phyloP scores from a whole-genome alignment of 2,113 vertebrate genomes.

The Sterrhoptilus dennistouni region DNA sequence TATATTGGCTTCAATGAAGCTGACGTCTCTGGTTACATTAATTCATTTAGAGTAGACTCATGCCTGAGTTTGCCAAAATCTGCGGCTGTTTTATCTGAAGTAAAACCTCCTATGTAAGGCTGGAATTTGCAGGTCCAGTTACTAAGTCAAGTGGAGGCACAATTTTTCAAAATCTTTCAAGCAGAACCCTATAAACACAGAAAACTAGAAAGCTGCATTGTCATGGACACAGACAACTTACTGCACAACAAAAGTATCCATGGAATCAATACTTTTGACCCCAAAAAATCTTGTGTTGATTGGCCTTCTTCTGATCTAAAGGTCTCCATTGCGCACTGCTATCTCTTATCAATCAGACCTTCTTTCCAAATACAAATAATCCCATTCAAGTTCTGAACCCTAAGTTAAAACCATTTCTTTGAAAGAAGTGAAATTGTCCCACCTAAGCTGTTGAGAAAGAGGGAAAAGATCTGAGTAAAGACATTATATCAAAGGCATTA shows the following conservation, averaged over 20 bases:
- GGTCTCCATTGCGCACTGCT: neutral
- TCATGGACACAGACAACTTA: neutral
- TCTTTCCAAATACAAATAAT: neutral
- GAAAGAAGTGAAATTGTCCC: neutral
- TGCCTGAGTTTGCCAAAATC: neutral
- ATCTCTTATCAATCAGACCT: neutral
- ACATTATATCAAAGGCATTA: neutral
- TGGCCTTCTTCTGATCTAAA: neutral
- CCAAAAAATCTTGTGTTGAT: neutral
- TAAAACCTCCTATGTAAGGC: neutral
- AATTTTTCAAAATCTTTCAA: neutral
- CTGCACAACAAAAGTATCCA: fast-evolving
- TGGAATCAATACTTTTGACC: neutral
- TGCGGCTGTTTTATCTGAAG: neutral
- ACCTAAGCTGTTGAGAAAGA: neutral
- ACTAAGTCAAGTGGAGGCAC: neutral
- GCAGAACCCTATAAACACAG: neutral
- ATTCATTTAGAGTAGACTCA: neutral
- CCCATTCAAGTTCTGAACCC: neutral
- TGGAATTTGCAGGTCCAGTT: neutral
- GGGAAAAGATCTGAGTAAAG: neutral
- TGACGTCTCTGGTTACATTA: neutral
- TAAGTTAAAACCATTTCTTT: neutral
- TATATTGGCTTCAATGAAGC: neutral
- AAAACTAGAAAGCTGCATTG: neutral